Conservation (phyloP, 2,888 invertebrate species). For the Lathronympha strigana region DNA sequence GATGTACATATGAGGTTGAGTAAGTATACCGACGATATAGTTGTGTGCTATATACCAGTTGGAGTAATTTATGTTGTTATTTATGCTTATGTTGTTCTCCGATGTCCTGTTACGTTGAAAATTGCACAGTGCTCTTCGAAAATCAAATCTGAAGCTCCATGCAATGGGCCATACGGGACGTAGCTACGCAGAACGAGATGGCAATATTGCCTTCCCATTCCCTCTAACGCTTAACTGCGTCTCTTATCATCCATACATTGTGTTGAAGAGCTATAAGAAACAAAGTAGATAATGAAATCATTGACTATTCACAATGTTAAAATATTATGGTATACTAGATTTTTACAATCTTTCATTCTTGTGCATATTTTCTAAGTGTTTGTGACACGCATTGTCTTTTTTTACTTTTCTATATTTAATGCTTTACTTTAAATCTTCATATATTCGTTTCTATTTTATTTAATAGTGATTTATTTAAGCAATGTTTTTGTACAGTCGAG, state of each 20-base stretch:
- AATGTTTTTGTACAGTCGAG: constrained; percentile 5
- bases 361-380: constrained; percentile 39
- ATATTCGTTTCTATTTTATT: background rate
- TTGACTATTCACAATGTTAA: background rate
- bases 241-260: too few relatives aligned
- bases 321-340: background rate
- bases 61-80: constrained; percentile 4
- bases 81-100: constrained; percentile 12
- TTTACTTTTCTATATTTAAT: constrained; percentile 41
- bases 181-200: too few relatives aligned
- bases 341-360: constrained; percentile 57
- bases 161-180: too few relatives aligned
- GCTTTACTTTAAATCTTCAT: constrained; percentile 4
- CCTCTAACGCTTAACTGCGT: too few relatives aligned
- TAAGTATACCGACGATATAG: too few relatives aligned
- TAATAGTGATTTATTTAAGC: background rate
- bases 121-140: constrained; percentile 45
- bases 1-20: too few relatives aligned
- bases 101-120: constrained; percentile 41
- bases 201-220: too few relatives aligned
- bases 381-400: constrained; percentile 64
- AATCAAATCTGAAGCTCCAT: too few relatives aligned
- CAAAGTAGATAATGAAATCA: too few relatives aligned
- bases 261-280: too few relatives aligned
- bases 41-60: background rate